Conservation (phyloP, 2,888 invertebrate genomes). For the Tinea trinotella region DNA sequence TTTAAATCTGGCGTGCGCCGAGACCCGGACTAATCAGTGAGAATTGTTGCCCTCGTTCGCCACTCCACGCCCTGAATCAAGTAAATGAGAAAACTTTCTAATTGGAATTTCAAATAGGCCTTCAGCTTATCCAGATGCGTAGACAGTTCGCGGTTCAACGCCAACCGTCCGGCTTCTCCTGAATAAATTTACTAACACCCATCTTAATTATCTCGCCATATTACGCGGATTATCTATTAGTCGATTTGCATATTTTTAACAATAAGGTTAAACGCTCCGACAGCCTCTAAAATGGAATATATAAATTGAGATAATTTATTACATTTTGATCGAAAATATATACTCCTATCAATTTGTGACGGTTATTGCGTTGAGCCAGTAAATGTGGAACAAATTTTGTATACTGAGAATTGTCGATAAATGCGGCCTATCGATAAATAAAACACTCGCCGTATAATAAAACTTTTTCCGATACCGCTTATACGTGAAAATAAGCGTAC, state of each 20-base stretch:
- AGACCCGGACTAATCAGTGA: constrained; percentile 62
- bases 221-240: constrained; percentile 16
- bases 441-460: background rate
- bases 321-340: background rate
- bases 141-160: constrained; percentile 52
- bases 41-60: constrained; percentile 64
- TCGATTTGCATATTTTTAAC: constrained; percentile 11
- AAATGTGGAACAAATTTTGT: background rate
- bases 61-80: constrained; percentile 65
- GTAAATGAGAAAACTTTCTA: constrained; percentile 72
- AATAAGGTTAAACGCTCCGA: constrained; percentile 2
- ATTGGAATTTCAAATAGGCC: constrained; percentile 71
- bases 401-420: background rate
- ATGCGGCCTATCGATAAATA: background rate
- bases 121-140: constrained; percentile 58
- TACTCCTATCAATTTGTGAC: background rate
- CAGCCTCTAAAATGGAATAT: background rate
- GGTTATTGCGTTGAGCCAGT: too few relatives aligned
- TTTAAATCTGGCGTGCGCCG: constrained; percentile 13
- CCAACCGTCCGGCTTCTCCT: constrained; percentile 23
- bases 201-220: constrained; percentile 13
- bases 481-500: background rate
- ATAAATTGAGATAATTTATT: background rate
- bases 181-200: constrained; percentile 19
- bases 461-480: background rate